Base-by-base conservation (phyloP, 2,113 vertebrate species). In the Notarius quadriscutis region DNA sequence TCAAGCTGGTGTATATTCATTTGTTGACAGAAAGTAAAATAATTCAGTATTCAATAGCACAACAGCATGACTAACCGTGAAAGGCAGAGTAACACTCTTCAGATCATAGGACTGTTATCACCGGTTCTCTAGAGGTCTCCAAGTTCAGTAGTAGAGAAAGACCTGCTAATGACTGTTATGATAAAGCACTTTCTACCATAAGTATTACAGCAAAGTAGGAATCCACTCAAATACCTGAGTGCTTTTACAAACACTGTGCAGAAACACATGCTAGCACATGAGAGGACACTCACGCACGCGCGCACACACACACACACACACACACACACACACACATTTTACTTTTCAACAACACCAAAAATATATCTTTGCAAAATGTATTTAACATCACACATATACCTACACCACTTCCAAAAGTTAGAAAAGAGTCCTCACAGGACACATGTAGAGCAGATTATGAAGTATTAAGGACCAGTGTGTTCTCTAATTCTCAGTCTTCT, bases 1-100 rank as follows among this genome's bases (percentile, higher is more conserved):
- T 80, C 77, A 53, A 51, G 57, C 81, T 84, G 67, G 65, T 48
- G 34, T 69, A 85, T 60, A 85, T 89, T 87, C 58, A 53, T 58
- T 55, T 83, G 71, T 88, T 88, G 7, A 79, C 63, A 69, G 9
- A 67, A 62, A 53, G 27, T 41, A 7, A 83, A 77, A 57, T 30
- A 75, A 55, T 34, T 83, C 57, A 63, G 41, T 50, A 74, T 53
- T 57, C 20, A 63, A 22, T 51, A 30, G 67, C 71, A 84, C 87
- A 87, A 60, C 50, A 63, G 84, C 62, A 62, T 58, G 83, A 72
- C 71, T 57, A 67, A 81, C 71, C 18, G 63, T 63, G 71, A 10
- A 79, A 27, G 55, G 7, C 1, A 69, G 25, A 53, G 74, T 48
- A 67, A 69, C 48, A 50, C 58, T 30, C 58, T 81, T 7, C 8